Evolutionary conservation across 2,113 vertebrate species (phyloP), one percentile per base, ranked within the genome.

Genomic region (Hypomesus transpacificus): DNA sequence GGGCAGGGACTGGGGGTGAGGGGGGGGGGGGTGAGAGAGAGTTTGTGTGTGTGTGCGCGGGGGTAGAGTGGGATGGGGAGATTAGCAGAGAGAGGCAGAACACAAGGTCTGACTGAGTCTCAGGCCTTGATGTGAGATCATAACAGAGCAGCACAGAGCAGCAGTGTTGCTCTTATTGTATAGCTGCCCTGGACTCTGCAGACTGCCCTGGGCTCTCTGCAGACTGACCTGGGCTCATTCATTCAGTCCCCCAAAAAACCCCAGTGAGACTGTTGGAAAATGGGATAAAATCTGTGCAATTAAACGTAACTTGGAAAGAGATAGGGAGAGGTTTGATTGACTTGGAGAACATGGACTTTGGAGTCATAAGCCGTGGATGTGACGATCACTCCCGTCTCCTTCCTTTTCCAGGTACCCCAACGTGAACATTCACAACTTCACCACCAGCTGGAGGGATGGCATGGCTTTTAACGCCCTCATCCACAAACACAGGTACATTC

Each of bases 401-500:
- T 18, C 17, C 53, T 64, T 16, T 2, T 62, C 11, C 85, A 95
- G 94, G 18, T 95, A 95, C 73, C 93, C 92, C 63, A 95, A 95
- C 0, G 94, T 95, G 88, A 95, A 95, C 76, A 94, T 95, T 73
- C 94, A 94, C 89, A 95, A 95, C 82, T 95, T 95, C 21, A 95
- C 93, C 1, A 95, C 94, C 0, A 94, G 94, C 89, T 95, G 94
- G 94, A 91, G 94, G 80, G 94, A 95, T 0, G 94, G 94, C 21
- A 94, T 95, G 93, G 94, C 94, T 2, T 95, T 95, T 90, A 95
- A 95, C 14, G 94, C 94, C 52, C 90, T 95, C 68, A 93, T 95
- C 79, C 94, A 95, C 83, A 95, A 95, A 87, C 95, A 96, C 90
- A 92, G 95, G 95, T 95, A 87, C 8, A 9, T 5, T 59, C 9